Evolutionary conservation across 1,140 invertebrate species (phyloP).

Genomic region (Trichonephila inaurata): DNA sequence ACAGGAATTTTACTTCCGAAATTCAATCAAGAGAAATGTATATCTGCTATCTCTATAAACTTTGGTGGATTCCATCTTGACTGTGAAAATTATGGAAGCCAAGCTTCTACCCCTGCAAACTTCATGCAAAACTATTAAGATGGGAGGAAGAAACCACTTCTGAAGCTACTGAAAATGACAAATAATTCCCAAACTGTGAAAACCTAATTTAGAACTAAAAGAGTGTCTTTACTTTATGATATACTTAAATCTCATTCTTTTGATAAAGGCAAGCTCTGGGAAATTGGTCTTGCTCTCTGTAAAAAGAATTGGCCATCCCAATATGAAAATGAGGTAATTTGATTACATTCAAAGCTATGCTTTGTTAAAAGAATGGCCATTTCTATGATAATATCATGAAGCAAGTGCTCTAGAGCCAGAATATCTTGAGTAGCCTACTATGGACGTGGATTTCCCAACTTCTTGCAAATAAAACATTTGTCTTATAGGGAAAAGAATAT

Average conservation of each 20-base stretch:
- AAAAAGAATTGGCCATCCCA: slow-evolving; percentile 92
- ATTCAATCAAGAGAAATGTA: slow-evolving; percentile 97
- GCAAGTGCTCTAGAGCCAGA: slow-evolving; percentile 89
- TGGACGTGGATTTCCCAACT: slow-evolving; percentile 92
- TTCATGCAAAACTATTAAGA: slow-evolving; percentile 91
- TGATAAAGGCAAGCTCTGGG: slow-evolving; percentile 96
- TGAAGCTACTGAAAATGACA: slow-evolving; percentile 84
- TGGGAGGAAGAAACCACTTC: slow-evolving; percentile 90
- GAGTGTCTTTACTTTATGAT: slow-evolving; percentile 93
- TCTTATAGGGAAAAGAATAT: slow-evolving; percentile 95
- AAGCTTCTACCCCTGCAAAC: slow-evolving; percentile 91
- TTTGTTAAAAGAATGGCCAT: slow-evolving; percentile 89
- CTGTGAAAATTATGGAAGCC: slow-evolving; percentile 95
- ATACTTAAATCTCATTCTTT: slow-evolving; percentile 94
- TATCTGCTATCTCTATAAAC: slow-evolving; percentile 96
- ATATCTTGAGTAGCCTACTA: slow-evolving; percentile 97
- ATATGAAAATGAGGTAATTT: slow-evolving; percentile 92
- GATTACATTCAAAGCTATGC: slow-evolving; percentile 91
- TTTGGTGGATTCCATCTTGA: slow-evolving; percentile 93
- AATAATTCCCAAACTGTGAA: slow-evolving; percentile 84
- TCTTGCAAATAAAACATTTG: slow-evolving; percentile 92
- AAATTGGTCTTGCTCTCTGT: slow-evolving; percentile 92
- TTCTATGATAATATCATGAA: slow-evolving; percentile 93
- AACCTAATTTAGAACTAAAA: slow-evolving; percentile 94
- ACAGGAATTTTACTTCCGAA: slow-evolving; percentile 93